These are phyloP conservation scores for Tapirus terrestris DNA, from an alignment of 2,113 vertebrate genomes.

Conservation along the genomic window DNA sequence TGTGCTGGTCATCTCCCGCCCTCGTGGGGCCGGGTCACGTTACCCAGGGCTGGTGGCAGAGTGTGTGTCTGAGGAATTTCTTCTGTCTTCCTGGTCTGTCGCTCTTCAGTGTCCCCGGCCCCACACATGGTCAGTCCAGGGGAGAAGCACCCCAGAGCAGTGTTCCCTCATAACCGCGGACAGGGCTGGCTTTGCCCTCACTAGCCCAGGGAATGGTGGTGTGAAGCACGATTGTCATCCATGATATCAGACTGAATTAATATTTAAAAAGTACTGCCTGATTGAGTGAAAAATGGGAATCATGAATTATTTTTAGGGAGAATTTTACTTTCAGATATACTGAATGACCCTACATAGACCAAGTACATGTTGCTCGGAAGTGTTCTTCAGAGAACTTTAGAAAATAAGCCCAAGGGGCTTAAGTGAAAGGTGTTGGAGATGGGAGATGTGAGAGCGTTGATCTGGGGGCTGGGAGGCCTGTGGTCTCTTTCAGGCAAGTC, in stretches of 20 bases:
- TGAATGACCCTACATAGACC: background rate
- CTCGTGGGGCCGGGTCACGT: background rate
- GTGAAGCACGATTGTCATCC: background rate
- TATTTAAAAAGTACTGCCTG: background rate
- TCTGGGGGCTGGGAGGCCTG: background rate
- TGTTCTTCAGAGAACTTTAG: background rate
- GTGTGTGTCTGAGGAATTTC: fast-evolving
- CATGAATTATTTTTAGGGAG: background rate
- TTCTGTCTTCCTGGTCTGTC: background rate
- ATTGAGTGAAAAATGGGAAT: background rate
- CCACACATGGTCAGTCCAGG: background rate
- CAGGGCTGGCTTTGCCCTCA: background rate
- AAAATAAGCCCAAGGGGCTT: background rate
- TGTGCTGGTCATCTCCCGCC: fast-evolving
- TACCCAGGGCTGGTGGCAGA: background rate
- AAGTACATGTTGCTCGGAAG: background rate
- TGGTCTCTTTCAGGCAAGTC: background rate
- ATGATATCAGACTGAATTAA: background rate
- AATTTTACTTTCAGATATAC: background rate
- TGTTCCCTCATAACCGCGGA: fast-evolving
- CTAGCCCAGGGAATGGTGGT: fast-evolving
- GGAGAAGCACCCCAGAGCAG: too few relatives aligned
- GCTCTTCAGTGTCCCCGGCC: background rate
- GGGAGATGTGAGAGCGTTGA: fast-evolving
- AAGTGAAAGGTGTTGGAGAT: too few relatives aligned